A percentile compares a stretch with the other conserved stretches of the same genome.
These are phyloP conservation scores for Nasonia longicornis DNA, from an alignment of 1,140 invertebrate species.

Conservation along the genomic window DNA sequence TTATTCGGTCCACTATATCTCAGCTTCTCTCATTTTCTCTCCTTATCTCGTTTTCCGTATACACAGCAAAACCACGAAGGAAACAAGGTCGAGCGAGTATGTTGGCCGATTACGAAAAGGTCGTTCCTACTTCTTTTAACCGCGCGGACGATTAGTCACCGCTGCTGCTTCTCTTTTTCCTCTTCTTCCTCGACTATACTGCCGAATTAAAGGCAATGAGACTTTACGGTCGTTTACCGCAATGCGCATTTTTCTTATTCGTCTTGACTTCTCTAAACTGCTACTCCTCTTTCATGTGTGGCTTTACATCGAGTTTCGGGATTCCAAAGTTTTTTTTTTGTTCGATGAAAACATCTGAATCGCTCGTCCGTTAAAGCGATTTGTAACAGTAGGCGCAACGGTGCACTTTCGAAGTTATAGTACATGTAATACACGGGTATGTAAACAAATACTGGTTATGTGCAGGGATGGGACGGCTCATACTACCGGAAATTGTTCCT, in stretches of 20 bases:
- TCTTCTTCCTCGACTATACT: constrained; percentile 38
- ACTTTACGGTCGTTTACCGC: constrained; percentile 50
- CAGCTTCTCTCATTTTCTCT: background rate
- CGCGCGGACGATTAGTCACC: constrained; percentile 50
- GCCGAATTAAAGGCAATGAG: constrained; percentile 57
- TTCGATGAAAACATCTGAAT: too few relatives aligned
- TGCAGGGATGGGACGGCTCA: too few relatives aligned
- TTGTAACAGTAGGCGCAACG: too few relatives aligned
- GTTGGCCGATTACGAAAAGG: constrained; percentile 41
- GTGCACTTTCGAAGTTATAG: too few relatives aligned
- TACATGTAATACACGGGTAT: too few relatives aligned
- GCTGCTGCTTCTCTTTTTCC: constrained; percentile 24
- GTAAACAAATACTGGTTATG: too few relatives aligned
- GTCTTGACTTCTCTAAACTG: too few relatives aligned
- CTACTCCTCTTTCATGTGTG: too few relatives aligned
- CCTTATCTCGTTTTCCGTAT: background rate
- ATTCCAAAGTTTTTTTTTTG: too few relatives aligned
- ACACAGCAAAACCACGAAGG: constrained; percentile 12
- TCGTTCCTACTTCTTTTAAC: constrained; percentile 43
- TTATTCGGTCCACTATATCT: background rate
- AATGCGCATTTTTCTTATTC: constrained; percentile 3
- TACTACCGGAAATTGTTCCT: too few relatives aligned
- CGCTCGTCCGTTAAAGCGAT: too few relatives aligned
- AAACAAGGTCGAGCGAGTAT: constrained; percentile 42
- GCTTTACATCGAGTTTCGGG: too few relatives aligned